Evolutionary conservation across 2,797 vertebrate genomes (phyloP).

Genomic region (Eulemur coronatus): DNA sequence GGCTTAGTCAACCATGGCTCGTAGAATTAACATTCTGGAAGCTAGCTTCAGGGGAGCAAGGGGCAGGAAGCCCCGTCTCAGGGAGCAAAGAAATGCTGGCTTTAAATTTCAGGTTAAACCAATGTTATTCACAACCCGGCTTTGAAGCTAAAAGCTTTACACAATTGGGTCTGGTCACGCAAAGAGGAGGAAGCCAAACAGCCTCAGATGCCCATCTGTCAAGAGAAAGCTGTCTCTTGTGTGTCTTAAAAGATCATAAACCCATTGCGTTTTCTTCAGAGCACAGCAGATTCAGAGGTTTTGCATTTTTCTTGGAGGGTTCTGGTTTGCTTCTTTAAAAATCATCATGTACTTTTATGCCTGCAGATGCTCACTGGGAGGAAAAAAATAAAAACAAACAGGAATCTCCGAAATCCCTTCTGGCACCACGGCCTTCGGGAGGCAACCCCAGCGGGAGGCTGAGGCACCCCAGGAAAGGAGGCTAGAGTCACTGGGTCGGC

Average conservation of each 20-base stretch:
- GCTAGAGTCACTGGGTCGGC: background rate
- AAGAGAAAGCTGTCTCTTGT: conserved; percentile 68
- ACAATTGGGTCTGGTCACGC: conserved; percentile 62
- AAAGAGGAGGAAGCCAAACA: conserved; percentile 69
- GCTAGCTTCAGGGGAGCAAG: conserved; percentile 81
- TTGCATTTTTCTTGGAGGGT: conserved; percentile 61
- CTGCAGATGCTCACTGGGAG: conserved; percentile 26
- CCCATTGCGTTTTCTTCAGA: conserved; percentile 16
- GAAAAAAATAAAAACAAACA: conserved; percentile 52
- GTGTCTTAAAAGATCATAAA: conserved; percentile 68
- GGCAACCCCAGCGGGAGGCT: background rate
- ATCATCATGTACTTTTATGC: conserved; percentile 54
- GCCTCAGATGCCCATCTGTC: conserved; percentile 71
- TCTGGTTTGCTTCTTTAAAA: conserved; percentile 72
- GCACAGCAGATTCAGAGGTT: background rate
- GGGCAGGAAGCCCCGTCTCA: conserved; percentile 73
- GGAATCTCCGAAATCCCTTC: conserved; percentile 43
- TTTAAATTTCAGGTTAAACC: conserved; percentile 85
- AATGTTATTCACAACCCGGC: conserved; percentile 79
- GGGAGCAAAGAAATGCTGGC: conserved; percentile 72
- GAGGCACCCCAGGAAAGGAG: background rate
- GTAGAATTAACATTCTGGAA: conserved; percentile 84
- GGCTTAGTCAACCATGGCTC: conserved; percentile 84
- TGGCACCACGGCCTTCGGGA: background rate
- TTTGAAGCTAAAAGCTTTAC: conserved; percentile 79